phyloP scores from a whole-genome alignment of 1,140 invertebrate genomes.

The Goniozus legneri region DNA sequence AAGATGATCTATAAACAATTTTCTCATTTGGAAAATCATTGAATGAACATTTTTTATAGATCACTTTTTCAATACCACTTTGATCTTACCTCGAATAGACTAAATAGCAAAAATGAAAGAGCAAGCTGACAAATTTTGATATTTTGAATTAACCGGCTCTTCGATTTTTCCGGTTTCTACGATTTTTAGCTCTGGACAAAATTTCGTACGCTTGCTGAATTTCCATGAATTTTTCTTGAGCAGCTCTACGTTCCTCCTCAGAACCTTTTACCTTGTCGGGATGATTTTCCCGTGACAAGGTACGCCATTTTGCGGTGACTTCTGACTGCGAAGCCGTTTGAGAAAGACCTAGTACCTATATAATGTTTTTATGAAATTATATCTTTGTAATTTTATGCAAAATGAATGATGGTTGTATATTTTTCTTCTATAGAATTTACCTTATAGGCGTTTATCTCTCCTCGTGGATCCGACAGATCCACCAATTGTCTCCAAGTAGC shows the following conservation, averaged over 20 bases:
- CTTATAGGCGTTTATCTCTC: slow-evolving; percentile 86
- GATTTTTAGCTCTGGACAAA: slow-evolving; percentile 78
- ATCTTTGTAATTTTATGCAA: slow-evolving; percentile 3
- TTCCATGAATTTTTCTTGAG: slow-evolving; percentile 87
- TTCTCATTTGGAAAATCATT: too few species aligned
- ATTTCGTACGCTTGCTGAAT: slow-evolving; percentile 91
- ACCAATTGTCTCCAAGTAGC: slow-evolving; percentile 82
- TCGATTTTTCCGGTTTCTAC: slow-evolving; percentile 68
- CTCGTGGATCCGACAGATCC: slow-evolving; percentile 81
- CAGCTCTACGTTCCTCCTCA: slow-evolving; percentile 57
- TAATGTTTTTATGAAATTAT: slow-evolving; percentile 7
- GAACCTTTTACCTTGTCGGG: slow-evolving; percentile 86
- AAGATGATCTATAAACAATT: too few species aligned
- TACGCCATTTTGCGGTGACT: slow-evolving; percentile 77
- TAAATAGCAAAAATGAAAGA: too few species aligned
- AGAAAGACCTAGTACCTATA: slow-evolving; percentile 71
- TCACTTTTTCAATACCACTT: too few species aligned
- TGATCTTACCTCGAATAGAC: too few species aligned
- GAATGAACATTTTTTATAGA: too few species aligned
- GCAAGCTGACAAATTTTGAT: too few species aligned
- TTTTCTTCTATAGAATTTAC: slow-evolving; percentile 47
- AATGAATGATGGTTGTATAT: slow-evolving; percentile 8
- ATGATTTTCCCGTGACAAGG: slow-evolving; percentile 83
- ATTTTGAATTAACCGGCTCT: slow-evolving; percentile 56
- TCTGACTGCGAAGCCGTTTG: slow-evolving; percentile 77